phyloP scores from a whole-genome alignment of 2,888 invertebrate species.

The Hedya salicella region DNA sequence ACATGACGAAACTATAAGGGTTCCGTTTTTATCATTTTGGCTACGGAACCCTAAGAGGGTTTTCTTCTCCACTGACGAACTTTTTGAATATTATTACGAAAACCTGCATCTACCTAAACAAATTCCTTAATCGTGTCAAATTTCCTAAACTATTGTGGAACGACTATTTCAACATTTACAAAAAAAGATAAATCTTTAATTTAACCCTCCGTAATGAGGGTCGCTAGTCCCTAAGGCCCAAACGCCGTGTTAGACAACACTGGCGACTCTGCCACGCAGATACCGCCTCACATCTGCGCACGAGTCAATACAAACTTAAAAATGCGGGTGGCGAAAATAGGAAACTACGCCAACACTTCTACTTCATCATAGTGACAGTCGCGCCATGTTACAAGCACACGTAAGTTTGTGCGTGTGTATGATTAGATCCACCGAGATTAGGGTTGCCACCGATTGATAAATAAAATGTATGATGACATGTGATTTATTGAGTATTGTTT shows the following conservation, averaged over 20 bases:
- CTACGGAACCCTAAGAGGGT: too few relatives aligned
- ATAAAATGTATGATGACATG: slow-evolving; percentile 44
- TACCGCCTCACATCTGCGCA: slow-evolving; percentile 68
- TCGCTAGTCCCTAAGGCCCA: slow-evolving; percentile 50
- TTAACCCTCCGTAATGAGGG: slow-evolving; percentile 40
- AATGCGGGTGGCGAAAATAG: slow-evolving; percentile 6
- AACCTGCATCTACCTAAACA: not conserved
- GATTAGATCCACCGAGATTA: slow-evolving; percentile 75
- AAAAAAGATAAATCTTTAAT: slow-evolving; percentile 40
- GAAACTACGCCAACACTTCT: not conserved
- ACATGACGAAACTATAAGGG: too few relatives aligned
- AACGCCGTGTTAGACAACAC: slow-evolving; percentile 67
- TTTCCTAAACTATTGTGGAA: not conserved
- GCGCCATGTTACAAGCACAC: not conserved
- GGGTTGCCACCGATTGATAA: slow-evolving; percentile 48
- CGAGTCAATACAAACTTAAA: slow-evolving; percentile 15
- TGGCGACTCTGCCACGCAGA: slow-evolving; percentile 65
- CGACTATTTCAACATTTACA: not conserved
- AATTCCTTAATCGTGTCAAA: not conserved
- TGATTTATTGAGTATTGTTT: slow-evolving; percentile 44
- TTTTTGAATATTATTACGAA: too few relatives aligned
- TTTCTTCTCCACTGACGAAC: too few relatives aligned
- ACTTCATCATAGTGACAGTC: not conserved
- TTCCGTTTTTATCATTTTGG: too few relatives aligned
- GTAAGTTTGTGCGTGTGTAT: slow-evolving; percentile 59